Conservation (phyloP, 2,888 invertebrate genomes). For the Parthenolecanium corni region DNA sequence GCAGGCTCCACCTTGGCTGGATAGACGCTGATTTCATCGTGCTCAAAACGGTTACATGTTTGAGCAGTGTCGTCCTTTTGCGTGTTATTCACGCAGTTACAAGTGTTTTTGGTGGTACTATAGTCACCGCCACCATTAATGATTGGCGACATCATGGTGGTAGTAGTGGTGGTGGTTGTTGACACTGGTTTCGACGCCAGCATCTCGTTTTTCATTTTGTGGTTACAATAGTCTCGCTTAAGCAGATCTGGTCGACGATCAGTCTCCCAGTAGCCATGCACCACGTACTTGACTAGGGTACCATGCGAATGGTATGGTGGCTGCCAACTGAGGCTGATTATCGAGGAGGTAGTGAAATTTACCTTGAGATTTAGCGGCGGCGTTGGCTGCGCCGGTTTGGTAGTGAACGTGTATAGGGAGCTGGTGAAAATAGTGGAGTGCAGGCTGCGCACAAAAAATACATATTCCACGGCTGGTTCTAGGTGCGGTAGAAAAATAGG, state of each 20-base stretch:
- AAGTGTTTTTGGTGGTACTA: background rate
- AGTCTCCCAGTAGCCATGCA: conserved; percentile 36
- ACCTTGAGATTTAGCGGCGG: conserved; percentile 37
- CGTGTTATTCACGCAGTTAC: background rate
- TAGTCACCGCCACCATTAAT: no score
- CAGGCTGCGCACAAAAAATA: conserved; percentile 56
- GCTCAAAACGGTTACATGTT: conserved; percentile 15
- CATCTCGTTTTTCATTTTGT: conserved; percentile 8
- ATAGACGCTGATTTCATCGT: conserved; percentile 2
- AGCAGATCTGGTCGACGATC: conserved; percentile 35
- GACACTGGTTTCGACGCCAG: background rate
- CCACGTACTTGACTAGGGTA: conserved; percentile 46
- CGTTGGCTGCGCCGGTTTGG: conserved; percentile 40
- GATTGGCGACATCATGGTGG: background rate
- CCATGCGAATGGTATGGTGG: conserved; percentile 50
- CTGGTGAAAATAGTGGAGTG: conserved; percentile 41
- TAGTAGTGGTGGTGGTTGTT: background rate
- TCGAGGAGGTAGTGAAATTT: conserved; percentile 38
- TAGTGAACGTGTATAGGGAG: conserved; percentile 42
- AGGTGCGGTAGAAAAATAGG: conserved; percentile 39
- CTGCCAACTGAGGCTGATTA: conserved; percentile 48
- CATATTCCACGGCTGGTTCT: conserved; percentile 58
- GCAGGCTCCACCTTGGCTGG: background rate
- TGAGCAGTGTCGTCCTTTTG: background rate
- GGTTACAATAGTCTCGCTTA: conserved; percentile 36